Conservation (phyloP, 2,888 invertebrate species). For the Achlya flavicornis region DNA sequence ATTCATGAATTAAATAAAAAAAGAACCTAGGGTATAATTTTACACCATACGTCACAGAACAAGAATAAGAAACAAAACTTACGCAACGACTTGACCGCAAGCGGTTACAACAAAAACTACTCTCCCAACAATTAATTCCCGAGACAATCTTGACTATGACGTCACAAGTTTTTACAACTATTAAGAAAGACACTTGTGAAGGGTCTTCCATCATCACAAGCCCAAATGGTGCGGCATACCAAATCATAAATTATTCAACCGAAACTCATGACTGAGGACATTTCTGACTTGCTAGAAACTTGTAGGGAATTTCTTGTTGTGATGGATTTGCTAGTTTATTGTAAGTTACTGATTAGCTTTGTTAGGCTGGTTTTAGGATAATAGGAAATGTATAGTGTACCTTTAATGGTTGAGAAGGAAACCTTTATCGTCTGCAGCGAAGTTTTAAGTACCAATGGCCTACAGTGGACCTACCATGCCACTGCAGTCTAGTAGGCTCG, state of each 20-base stretch:
- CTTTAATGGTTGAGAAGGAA: not conserved
- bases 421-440: too few species aligned
- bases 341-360: not conserved
- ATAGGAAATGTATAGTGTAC: not conserved
- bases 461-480: too few species aligned
- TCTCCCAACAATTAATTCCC: conserved; percentile 34
- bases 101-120: conserved; percentile 30
- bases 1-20: too few species aligned
- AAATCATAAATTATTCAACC: conserved; percentile 41
- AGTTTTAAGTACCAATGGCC: too few species aligned
- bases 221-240: conserved; percentile 30
- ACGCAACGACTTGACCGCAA: not conserved
- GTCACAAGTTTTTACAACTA: conserved; percentile 40
- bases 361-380: not conserved
- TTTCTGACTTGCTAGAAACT: conserved; percentile 24
- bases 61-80: not conserved
- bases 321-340: not conserved
- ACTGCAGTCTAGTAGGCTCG: too few species aligned
- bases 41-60: not conserved
- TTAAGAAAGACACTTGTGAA: conserved; percentile 18
- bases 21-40: too few species aligned
- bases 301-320: not conserved
- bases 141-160: conserved; percentile 27
- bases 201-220: conserved; percentile 10
- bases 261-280: conserved; percentile 27